Evolutionary conservation across 2,797 vertebrate genomes (phyloP).

Genomic region (Sebastes dallii): DNA sequence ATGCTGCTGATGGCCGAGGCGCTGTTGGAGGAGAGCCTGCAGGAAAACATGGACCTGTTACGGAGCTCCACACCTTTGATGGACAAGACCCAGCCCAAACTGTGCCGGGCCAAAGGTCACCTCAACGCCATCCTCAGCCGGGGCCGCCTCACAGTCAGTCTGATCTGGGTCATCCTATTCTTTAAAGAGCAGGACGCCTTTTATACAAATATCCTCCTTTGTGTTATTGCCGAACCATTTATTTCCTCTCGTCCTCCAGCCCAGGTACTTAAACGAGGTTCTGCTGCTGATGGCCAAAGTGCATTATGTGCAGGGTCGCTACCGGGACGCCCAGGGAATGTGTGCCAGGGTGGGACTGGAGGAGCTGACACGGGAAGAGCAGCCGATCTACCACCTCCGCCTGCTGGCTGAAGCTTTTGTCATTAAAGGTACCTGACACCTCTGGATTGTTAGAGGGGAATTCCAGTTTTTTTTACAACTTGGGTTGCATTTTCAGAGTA

Average conservation of each 20-base stretch:
- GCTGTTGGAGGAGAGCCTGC: conserved; percentile 90
- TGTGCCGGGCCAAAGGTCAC: conserved; percentile 86
- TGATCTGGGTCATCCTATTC: background rate
- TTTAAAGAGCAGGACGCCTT: background rate
- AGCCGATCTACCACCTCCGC: conserved; percentile 91
- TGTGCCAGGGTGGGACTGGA: conserved; percentile 93
- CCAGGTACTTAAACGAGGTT: conserved; percentile 90
- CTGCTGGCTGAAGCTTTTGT: conserved; percentile 93
- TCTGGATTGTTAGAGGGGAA: background rate
- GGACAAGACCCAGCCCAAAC: conserved; percentile 86
- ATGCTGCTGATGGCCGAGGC: conserved; percentile 89
- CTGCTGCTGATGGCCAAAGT: conserved; percentile 95
- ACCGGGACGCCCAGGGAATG: conserved; percentile 96
- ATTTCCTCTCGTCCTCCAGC: conserved; percentile 72
- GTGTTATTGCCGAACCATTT: background rate
- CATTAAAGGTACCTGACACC: conserved; percentile 89
- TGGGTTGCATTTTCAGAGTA: background rate
- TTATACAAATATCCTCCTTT: background rate
- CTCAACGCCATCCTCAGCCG: conserved; percentile 89
- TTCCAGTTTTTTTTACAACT: background rate
- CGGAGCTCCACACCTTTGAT: conserved; percentile 85
- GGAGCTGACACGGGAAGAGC: conserved; percentile 86
- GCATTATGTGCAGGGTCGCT: conserved; percentile 92
- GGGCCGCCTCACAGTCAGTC: conserved; percentile 89
- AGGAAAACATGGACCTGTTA: conserved; percentile 88